Base-by-base conservation (phyloP, 2,888 invertebrate genomes). In the Colostygia pectinataria region DNA sequence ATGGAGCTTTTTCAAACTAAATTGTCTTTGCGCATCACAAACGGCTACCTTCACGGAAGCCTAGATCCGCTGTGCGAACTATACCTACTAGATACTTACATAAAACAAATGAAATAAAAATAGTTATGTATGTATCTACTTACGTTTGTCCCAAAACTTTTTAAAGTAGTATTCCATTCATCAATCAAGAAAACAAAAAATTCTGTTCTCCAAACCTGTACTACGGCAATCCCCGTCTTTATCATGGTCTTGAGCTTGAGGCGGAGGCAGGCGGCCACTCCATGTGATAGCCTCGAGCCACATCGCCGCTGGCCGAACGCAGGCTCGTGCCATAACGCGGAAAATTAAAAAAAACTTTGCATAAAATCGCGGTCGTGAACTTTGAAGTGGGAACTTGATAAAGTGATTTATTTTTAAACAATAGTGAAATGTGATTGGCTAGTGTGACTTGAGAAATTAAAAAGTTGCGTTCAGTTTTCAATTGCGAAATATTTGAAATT, bases 211-310 rank as follows among this genome's bases (percentile, higher is more conserved):
- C 49, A 33, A 27, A 37, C 63, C 52, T 75, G 64, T 70, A 66
- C 82, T 83, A 56, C 50, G 51, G 36, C 67, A 72, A 74, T 77
- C 82, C 77, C 81, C 80, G 68, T 77, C 82, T 80, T 80, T 82
- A 80, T 81, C 81, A 74, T 71, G 74, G 77, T n/a, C n/a, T n/a
- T n/a, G n/a, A n/a, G n/a, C 77, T 72, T 65, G 73, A 64, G 75
- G 72, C 76, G 57, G 62, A 65, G 74, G 68, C 69, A 55, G 57
- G 65, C 59, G 61, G 42, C 68, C 80, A 80, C 86, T 85, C 83
- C 89, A 89, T 87, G 89, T 85, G 89, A 89, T 83, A 81, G 89
- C 89, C 89, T 63, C 86, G 85, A 88, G 89, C 89, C 77, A 78
- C 80, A 74, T 78, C 36, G 40, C 47, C 47, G 79, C 78, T 66